Base-by-base conservation (phyloP, 2,888 invertebrate genomes). In the Polydesmus complanatus region DNA sequence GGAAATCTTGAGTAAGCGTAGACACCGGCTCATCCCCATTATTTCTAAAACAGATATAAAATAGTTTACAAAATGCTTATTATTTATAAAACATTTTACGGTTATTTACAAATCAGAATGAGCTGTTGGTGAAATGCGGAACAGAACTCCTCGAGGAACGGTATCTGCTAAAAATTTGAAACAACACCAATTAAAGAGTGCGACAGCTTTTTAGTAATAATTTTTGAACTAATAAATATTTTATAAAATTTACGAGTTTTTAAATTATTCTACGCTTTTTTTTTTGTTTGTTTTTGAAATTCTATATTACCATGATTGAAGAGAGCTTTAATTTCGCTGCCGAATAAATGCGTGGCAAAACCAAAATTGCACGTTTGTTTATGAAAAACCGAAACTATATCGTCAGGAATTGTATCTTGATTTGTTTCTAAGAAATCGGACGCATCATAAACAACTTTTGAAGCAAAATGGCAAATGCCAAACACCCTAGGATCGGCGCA, bases 331-430 rank as follows among this genome's bases (percentile, higher is more conserved):
- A 95, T 77, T 74, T 95, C 95, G 60, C 88, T 85, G 1, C 92
- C 90, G 73, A 95, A 95, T n/a, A 95, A 78, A 73, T 95, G 93
- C 21, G 92, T 91, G 1, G 91, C 94, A 74, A 95, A 95, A n/a
- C 94, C 94, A 75, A 95, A 95, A 73, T 89, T 92, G 75, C 94
- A 95, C 61, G 83, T 84, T 69, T 91, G 86, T 70, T 88, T 88
- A 75, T 92, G 88, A 75, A 95, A 95, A 1, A 92, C 90, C 0
- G 88, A 86, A 1, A 95, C 88, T 68, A 94, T 77, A 73, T 94
- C 93, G 72, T 92, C 93, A 1, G 92, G 89, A 55, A 94, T 85
- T 14, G 88, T 85, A 75, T 95, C 94, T 66, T 88, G 84, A 77
- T 95, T 95, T 14, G 90, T 90, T 68, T 90, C 88, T 61, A 93